These are phyloP conservation scores for Yponomeuta plumbellus DNA, from an alignment of 2,888 invertebrate genomes.

Conservation along the genomic window DNA sequence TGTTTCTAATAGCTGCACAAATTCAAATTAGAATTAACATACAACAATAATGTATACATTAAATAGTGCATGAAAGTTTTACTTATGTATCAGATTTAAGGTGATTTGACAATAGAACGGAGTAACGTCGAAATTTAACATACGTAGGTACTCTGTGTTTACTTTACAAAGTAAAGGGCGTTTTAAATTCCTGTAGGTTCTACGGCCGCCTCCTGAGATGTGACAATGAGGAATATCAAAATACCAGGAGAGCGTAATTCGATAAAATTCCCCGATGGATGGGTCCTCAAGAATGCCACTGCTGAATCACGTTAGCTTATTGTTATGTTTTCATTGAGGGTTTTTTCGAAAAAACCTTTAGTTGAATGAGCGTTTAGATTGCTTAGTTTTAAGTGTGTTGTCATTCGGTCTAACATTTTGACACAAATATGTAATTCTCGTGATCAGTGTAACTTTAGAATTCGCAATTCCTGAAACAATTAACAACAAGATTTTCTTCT, in stretches of 20 bases:
- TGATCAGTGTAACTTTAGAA: too few species aligned
- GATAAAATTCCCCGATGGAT: conserved; percentile 15
- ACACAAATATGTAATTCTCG: background rate
- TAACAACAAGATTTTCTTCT: too few species aligned
- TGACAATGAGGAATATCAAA: background rate
- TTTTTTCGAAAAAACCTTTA: conserved; percentile 31
- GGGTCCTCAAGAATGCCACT: conserved; percentile 17
- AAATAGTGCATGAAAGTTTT: too few species aligned
- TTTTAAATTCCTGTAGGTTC: background rate
- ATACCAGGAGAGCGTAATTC: conserved; percentile 4
- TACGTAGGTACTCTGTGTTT: too few species aligned
- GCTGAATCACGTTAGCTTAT: conserved; percentile 50
- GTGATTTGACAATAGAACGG: too few species aligned
- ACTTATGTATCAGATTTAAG: too few species aligned
- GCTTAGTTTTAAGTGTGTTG: conserved; percentile 31
- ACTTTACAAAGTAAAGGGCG: background rate
- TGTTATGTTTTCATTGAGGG: conserved; percentile 46
- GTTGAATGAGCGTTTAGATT: conserved; percentile 48
- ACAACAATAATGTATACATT: too few species aligned
- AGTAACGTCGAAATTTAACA: too few species aligned
- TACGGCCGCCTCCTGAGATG: background rate
- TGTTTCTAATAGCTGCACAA: too few species aligned
- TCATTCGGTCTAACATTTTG: conserved; percentile 19
- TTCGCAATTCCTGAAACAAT: too few species aligned
- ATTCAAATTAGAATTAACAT: too few species aligned